phyloP scores from a whole-genome alignment of 2,888 invertebrate species.

The Anthophora plumipes region DNA sequence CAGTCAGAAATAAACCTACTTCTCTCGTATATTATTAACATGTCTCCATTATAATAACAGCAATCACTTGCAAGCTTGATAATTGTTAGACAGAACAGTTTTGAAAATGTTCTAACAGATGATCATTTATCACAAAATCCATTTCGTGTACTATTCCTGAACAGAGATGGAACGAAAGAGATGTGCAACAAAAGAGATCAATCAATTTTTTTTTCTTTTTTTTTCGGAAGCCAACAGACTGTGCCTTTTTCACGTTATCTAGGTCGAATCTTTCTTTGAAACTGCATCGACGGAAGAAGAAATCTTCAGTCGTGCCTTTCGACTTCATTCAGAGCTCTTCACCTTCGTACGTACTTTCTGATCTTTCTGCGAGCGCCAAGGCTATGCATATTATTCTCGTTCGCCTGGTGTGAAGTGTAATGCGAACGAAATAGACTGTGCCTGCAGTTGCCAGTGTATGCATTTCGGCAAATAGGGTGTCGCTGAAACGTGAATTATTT shows the following conservation, averaged over 20 bases:
- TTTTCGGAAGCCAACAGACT: constrained; percentile 28
- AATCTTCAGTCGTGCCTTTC: constrained; percentile 20
- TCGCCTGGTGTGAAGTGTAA: background rate
- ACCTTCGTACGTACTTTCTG: constrained; percentile 11
- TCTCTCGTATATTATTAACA: no score
- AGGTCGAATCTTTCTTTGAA: constrained; percentile 24
- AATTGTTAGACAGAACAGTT: background rate
- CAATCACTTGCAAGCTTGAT: no score
- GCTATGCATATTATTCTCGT: constrained; percentile 37
- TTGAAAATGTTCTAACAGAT: background rate
- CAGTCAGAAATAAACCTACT: no score
- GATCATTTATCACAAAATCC: background rate
- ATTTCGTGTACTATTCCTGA: background rate
- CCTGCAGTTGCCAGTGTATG: background rate
- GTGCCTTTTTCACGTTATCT: constrained; percentile 17
- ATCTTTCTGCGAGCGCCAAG: constrained; percentile 17
- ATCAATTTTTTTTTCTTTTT: constrained; percentile 13
- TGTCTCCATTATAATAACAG: no score
- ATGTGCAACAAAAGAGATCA: constrained; percentile 21
- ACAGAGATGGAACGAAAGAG: background rate
- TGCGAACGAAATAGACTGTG: background rate
- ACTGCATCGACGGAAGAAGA: constrained; percentile 14
- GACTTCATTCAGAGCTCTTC: constrained; percentile 21
- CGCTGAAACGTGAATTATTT: constrained; percentile 21
- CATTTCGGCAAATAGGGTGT: constrained; percentile 1